These are phyloP conservation scores for Bos taurus DNA, from an alignment of 2,113 vertebrate genomes.

Conservation along the genomic window DNA sequence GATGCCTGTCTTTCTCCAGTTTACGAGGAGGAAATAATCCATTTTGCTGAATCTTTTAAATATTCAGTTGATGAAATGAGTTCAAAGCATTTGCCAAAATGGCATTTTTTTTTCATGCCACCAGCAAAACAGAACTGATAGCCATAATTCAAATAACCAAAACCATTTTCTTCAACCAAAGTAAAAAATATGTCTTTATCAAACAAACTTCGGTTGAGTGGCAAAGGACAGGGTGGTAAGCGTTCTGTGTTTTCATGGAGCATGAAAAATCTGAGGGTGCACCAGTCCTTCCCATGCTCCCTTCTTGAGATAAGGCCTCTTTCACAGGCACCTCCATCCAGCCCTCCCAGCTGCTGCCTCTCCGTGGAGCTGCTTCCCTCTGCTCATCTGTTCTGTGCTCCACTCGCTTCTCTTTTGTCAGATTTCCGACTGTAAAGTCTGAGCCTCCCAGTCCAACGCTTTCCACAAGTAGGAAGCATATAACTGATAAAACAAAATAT, in stretches of 20 bases:
- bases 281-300: rapidly evolving
- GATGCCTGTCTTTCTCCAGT: not conserved
- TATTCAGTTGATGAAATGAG: not conserved
- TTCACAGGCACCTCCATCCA: rapidly evolving
- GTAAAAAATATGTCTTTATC: not conserved
- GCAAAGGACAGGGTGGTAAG: not conserved
- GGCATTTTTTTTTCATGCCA: not conserved
- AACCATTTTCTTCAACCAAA: not conserved
- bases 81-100: not conserved
- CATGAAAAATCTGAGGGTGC: rapidly evolving
- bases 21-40: not conserved
- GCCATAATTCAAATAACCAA: not conserved
- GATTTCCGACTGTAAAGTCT: not conserved
- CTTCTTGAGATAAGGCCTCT: rapidly evolving
- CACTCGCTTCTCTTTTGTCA: rapidly evolving
- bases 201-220: not conserved
- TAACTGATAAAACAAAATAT: not conserved
- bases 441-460: not conserved
- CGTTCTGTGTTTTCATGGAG: not conserved
- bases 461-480: not conserved
- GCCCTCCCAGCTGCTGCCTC: rapidly evolving
- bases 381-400: not conserved
- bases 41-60: not conserved
- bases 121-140: not conserved
- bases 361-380: too few relatives aligned